These are phyloP conservation scores for Spea multiplicata DNA, from an alignment of 2,113 vertebrate species.

Conservation along the genomic window DNA sequence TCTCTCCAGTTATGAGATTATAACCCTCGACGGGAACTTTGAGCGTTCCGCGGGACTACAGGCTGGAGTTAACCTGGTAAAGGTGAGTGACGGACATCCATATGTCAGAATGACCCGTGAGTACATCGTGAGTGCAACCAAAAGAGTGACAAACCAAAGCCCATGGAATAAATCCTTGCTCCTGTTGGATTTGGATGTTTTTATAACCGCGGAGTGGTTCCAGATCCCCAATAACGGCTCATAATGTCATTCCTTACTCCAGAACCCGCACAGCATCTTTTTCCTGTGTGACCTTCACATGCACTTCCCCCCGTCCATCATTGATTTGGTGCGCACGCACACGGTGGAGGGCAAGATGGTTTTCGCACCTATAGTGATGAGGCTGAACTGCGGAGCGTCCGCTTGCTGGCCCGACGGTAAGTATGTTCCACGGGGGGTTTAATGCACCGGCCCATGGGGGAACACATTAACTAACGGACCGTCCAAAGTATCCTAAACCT, in stretches of 20 bases:
- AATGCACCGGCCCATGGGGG: neutral
- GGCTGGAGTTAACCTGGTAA: slow-evolving; percentile 82
- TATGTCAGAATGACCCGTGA: too few relatives aligned
- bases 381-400: slow-evolving; percentile 83
- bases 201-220: too few relatives aligned
- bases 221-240: too few relatives aligned
- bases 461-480: too few relatives aligned
- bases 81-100: slow-evolving; percentile 60
- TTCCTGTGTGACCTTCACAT: slow-evolving; percentile 98
- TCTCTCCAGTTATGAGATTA: slow-evolving; percentile 75
- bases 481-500: too few relatives aligned
- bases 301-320: slow-evolving; percentile 79
- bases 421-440: too few relatives aligned
- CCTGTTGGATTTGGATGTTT: too few relatives aligned
- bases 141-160: too few relatives aligned
- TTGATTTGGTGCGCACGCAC: slow-evolving; percentile 87
- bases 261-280: slow-evolving; percentile 91
- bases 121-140: too few relatives aligned
- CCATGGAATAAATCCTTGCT: too few relatives aligned
- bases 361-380: slow-evolving; percentile 88
- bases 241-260: slow-evolving; percentile 14
- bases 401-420: slow-evolving; percentile 80
- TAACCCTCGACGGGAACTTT: slow-evolving; percentile 84
- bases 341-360: slow-evolving; percentile 89
- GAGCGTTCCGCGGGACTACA: slow-evolving; percentile 91